Base-by-base conservation (phyloP, 2,888 invertebrate genomes). In the Drosophila atroscutellata region DNA sequence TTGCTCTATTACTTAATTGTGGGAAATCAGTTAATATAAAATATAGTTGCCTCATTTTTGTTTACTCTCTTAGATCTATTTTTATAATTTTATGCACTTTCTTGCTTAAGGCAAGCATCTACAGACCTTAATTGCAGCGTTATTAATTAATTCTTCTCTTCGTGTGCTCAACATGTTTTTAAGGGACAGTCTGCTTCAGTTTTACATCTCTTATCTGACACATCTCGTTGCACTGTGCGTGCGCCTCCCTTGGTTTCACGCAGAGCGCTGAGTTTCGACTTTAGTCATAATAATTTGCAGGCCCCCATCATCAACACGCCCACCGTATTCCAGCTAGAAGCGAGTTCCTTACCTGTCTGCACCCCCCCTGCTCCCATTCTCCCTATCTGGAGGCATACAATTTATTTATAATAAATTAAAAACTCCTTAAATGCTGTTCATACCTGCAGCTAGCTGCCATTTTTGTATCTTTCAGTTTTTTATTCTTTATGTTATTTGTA, bases 321-420 rank as follows among this genome's bases (percentile, higher is more conserved):
- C 70, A 59, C 77, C 72, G 66, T 72, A 65, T 64, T 62, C 64
- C 77, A 69, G 68, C 73, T 82, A 73, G 64, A 58, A 68, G 66
- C 57, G 37, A 47, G 56, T 39, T 65, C 63, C 50, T 54, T 54
- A 45, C 49, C 61, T 51, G 37, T 20, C 37, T 57, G 13, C 15
- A 1, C 15, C 45, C 24, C 9, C 11, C 42, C 13, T 28, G 18
- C 26, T 36, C n/a, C 36, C 26, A 58, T 37, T 64, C 52, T 58
- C 51, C 54, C 75, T 60, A 42, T 57, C 72, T 26, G 55, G 45
- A 63, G 52, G 69, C 73, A 71, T 72, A 79, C 77, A 86, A 84
- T 90, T 77, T 91, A 90, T 85, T 85, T 90, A 87, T 82, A 89
- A 92, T 90, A 92, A 92, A 92, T 91, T 91, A 92, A 91, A 91